Conservation (phyloP, 2,888 invertebrate species). For the Tolmerus cingulatus region DNA sequence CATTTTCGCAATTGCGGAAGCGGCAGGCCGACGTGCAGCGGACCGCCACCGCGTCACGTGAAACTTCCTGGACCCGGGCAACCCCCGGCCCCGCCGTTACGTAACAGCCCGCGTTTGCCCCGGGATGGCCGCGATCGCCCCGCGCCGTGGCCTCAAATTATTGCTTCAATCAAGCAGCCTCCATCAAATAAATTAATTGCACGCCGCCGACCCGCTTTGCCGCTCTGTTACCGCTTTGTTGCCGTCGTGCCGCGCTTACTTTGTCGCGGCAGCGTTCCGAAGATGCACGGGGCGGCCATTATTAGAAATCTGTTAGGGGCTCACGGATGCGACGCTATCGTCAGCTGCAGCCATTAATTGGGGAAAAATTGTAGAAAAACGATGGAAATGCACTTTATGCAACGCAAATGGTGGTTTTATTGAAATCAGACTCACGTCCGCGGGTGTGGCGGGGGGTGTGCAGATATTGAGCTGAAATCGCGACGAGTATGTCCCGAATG, state of each 20-base stretch:
- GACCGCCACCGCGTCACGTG: not conserved
- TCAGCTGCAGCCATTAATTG: slow-evolving; percentile 15
- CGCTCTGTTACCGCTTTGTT: not conserved
- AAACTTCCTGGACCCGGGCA: not conserved
- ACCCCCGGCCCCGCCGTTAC: not conserved
- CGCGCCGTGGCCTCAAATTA: slow-evolving; percentile 3
- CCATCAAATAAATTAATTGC: slow-evolving; percentile 34
- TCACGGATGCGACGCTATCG: not conserved
- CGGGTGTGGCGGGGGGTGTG: not conserved
- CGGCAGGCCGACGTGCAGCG: not conserved
- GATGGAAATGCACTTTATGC: slow-evolving; percentile 4
- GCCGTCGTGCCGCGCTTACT: not conserved
- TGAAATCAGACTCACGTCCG: not conserved
- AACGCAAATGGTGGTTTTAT: not conserved
- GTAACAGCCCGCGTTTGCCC: not conserved
- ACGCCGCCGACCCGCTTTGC: slow-evolving; percentile 9
- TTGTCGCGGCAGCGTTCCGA: not conserved
- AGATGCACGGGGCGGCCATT: not conserved
- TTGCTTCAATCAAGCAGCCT: slow-evolving; percentile 31
- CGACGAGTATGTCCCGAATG: not conserved
- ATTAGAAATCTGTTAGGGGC: not conserved
- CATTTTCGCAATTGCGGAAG: not conserved
- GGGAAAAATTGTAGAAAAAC: not conserved
- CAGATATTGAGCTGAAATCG: not conserved
- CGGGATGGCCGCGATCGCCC: not conserved